phyloP scores from a whole-genome alignment of 1,140 invertebrate genomes.

The Papilio polyxenes region DNA sequence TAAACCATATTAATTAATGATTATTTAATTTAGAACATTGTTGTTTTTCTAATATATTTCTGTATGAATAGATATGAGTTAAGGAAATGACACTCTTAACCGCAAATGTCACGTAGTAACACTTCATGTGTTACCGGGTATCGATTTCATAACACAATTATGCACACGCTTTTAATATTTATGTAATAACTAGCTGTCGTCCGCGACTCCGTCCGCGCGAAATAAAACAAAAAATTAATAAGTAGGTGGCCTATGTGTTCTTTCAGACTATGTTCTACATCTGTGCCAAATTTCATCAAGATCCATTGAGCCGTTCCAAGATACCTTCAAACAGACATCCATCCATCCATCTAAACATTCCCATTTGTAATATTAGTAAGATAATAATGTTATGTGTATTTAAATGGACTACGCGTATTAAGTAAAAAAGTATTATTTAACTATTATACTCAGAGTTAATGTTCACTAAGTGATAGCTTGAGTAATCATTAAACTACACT shows the following conservation, averaged over 20 bases:
- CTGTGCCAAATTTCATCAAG: too few species aligned
- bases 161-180: conserved; percentile 17
- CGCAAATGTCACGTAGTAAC: conserved; percentile 26
- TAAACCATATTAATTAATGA: neutral
- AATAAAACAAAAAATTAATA: too few species aligned
- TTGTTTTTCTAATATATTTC: neutral
- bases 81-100: conserved; percentile 16
- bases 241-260: too few species aligned
- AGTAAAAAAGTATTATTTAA: too few species aligned
- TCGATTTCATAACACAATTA: conserved; percentile 24
- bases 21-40: neutral
- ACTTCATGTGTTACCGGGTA: conserved; percentile 5
- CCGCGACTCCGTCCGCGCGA: too few species aligned
- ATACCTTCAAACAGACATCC: too few species aligned
- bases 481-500: neutral
- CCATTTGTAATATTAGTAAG: too few species aligned
- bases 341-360: too few species aligned
- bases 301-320: too few species aligned
- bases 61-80: neutral
- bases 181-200: neutral
- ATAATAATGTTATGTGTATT: conserved; percentile 10
- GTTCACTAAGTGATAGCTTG: neutral
- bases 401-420: neutral
- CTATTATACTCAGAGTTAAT: neutral
- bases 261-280: too few species aligned